A percentile compares a stretch with the other conserved stretches of the same genome.
Conservation (phyloP, 2,113 vertebrate genomes). For the Pseudorasbora parva region DNA sequence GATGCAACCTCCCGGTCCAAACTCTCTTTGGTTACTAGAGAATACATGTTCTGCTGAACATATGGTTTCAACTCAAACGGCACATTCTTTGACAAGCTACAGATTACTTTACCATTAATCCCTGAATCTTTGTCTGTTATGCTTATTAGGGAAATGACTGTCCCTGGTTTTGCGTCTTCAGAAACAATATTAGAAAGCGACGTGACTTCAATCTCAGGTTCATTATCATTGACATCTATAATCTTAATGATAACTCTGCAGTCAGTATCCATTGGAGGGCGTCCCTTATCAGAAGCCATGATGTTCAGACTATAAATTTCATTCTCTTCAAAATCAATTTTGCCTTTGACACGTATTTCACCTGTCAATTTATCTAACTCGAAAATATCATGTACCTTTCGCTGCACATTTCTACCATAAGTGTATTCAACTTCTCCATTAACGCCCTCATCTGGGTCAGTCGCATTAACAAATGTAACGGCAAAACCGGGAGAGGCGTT, state of each 20-base stretch:
- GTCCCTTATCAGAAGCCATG: constrained; percentile 49
- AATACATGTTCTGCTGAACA: constrained; percentile 65
- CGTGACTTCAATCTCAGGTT: constrained; percentile 44
- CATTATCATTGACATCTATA: constrained; percentile 47
- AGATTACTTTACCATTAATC: constrained; percentile 64
- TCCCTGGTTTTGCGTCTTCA: constrained; percentile 45
- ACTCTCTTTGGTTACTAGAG: constrained; percentile 52
- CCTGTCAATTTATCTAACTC: no score
- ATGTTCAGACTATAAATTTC: constrained; percentile 46
- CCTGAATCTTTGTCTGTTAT: constrained; percentile 65
- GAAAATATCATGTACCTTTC: constrained; percentile 1
- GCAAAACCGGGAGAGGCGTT: no score
- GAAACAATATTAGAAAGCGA: constrained; percentile 33
- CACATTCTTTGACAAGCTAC: constrained; percentile 49
- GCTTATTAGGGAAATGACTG: constrained; percentile 56
- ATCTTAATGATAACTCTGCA: constrained; percentile 44
- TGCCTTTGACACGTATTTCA: no score
- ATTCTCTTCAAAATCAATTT: constrained; percentile 56
- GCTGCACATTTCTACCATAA: constrained; percentile 54
- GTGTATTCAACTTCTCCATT: constrained; percentile 46
- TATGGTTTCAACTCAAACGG: constrained; percentile 65
- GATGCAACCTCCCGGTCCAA: constrained; percentile 64
- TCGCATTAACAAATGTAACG: constrained; percentile 20
- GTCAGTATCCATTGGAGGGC: constrained; percentile 28
- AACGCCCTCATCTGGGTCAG: constrained; percentile 46